These are phyloP conservation scores for Elachura formosa DNA, from an alignment of 2,113 vertebrate species.

Conservation along the genomic window DNA sequence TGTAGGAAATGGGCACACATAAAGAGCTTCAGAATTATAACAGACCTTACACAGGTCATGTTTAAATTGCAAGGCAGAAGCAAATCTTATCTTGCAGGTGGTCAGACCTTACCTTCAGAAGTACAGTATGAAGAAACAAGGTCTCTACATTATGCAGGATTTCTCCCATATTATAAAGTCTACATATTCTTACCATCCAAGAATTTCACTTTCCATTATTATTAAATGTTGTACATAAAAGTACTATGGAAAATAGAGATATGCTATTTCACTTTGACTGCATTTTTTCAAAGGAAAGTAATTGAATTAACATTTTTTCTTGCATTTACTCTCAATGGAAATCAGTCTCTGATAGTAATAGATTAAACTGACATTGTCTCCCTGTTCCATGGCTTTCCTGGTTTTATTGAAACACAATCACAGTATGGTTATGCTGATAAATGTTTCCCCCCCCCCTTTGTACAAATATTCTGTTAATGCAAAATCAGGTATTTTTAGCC, in stretches of 20 bases:
- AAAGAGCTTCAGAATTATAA: not conserved
- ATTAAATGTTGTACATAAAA: not conserved
- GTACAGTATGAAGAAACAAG: not conserved
- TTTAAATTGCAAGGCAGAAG: not conserved
- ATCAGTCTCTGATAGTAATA: not conserved
- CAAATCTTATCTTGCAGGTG: not conserved
- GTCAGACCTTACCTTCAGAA: not conserved
- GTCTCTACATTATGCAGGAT: not conserved
- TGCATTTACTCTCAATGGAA: not conserved
- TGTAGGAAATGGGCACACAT: not conserved
- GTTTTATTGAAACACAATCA: not conserved
- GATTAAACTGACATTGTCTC: not conserved
- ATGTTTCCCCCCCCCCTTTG: not conserved
- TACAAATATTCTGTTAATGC: not conserved
- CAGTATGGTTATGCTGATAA: not conserved
- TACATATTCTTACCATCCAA: not conserved
- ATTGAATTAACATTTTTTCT: conserved; percentile 21
- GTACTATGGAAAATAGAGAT: not conserved
- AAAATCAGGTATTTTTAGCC: not conserved
- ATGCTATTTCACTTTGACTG: not conserved
- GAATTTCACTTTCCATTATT: not conserved
- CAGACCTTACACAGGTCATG: not conserved
- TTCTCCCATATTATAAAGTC: not conserved
- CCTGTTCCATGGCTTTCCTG: not conserved
- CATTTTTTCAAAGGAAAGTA: conserved; percentile 15